Conservation (phyloP, 2,113 vertebrate genomes). For the Craseonycteris thonglongyai region DNA sequence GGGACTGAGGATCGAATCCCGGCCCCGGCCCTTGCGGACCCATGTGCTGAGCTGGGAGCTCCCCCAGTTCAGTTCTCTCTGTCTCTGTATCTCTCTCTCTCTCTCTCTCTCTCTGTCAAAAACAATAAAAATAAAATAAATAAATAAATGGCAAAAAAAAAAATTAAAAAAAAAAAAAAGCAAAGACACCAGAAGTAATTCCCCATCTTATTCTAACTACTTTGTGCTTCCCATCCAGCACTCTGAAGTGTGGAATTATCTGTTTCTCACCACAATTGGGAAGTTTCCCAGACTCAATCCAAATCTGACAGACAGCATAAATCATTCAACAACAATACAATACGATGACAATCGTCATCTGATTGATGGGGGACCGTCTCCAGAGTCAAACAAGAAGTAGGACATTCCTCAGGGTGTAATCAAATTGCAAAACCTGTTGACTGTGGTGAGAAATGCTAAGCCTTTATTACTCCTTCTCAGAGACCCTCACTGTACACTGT, state of each 20-base stretch:
- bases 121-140: too few species aligned
- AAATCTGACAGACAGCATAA: neutral
- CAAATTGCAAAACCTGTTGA: neutral
- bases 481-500: neutral
- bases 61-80: too few species aligned
- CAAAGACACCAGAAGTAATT: neutral
- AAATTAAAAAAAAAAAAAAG: constrained; percentile 1
- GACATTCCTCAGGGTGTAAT: neutral
- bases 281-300: neutral
- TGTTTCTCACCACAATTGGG: neutral
- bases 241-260: neutral
- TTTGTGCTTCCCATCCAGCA: neutral
- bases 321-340: neutral
- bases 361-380: neutral
- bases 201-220: neutral
- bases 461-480: neutral
- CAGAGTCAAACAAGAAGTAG: neutral
- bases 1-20: too few species aligned
- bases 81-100: too few species aligned
- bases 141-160: too few species aligned
- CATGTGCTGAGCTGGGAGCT: too few species aligned
- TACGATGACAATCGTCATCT: neutral
- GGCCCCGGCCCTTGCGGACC: too few species aligned
- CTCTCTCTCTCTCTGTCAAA: too few species aligned
- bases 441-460: neutral